Conservation (phyloP, 1,140 invertebrate genomes). For the Globodera rostochiensis region DNA sequence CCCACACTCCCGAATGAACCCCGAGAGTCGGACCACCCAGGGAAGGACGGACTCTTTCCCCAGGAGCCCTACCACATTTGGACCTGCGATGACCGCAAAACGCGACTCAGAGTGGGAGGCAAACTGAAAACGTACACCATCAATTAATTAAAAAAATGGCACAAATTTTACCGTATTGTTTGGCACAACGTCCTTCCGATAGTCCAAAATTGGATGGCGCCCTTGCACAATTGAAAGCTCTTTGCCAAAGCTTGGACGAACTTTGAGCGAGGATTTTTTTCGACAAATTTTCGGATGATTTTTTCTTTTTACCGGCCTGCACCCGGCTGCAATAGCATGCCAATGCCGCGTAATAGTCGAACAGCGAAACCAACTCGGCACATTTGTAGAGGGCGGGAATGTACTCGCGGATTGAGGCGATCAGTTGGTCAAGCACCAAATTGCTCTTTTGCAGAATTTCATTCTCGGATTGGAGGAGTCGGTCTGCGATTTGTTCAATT, state of each 20-base stretch:
- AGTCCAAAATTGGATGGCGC: conserved; percentile 46
- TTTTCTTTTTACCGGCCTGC: conserved; percentile 32
- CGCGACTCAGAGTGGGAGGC: conserved; percentile 31
- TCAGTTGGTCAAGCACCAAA: conserved; percentile 41
- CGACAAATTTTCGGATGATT: background rate
- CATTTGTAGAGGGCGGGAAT: conserved; percentile 45
- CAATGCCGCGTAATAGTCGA: conserved; percentile 46
- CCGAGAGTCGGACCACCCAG: too few species aligned
- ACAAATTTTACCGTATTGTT: conserved; percentile 49
- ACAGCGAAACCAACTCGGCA: conserved; percentile 44
- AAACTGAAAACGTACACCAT: background rate
- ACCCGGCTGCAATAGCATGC: conserved; percentile 42
- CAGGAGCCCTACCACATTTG: too few species aligned
- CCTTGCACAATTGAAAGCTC: conserved; percentile 37
- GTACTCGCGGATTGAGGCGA: conserved; percentile 31
- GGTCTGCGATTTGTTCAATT: conserved; percentile 24
- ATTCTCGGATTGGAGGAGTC: conserved; percentile 35
- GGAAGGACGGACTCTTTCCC: too few species aligned
- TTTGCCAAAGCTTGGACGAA: conserved; percentile 43
- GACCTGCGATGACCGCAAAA: conserved; percentile 51
- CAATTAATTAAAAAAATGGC: background rate
- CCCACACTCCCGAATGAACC: too few species aligned
- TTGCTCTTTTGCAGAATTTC: conserved; percentile 47
- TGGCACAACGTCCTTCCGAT: conserved; percentile 30
- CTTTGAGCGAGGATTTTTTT: conserved; percentile 28